Conservation (phyloP, 2,113 vertebrate genomes). For the Aspiorhynchus laticeps region DNA sequence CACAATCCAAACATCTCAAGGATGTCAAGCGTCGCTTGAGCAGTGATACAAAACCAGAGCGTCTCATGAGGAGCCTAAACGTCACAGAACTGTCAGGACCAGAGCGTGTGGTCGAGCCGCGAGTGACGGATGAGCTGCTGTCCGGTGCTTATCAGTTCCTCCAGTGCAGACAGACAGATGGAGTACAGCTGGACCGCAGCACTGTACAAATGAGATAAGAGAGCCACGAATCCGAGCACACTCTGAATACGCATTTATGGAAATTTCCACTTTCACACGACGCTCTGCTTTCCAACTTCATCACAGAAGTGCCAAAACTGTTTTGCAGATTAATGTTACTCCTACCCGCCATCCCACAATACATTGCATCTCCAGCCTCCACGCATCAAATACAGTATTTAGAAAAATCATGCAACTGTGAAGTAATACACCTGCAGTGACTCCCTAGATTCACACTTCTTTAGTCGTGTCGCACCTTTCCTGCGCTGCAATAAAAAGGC, state of each 20-base stretch:
- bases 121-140: background rate
- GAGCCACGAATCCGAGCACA: background rate
- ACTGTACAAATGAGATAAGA: slow-evolving; percentile 36
- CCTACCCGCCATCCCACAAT: slow-evolving; percentile 16
- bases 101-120: background rate
- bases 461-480: slow-evolving; percentile 8
- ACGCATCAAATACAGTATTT: background rate
- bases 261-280: background rate
- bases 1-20: background rate
- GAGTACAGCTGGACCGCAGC: slow-evolving; percentile 15
- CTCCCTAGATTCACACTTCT: slow-evolving; percentile 13
- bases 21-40: background rate
- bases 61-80: background rate
- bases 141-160: background rate
- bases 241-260: slow-evolving; percentile 12
- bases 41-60: background rate
- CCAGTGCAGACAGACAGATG: background rate
- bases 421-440: slow-evolving; percentile 12
- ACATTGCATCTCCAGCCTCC: background rate
- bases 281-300: background rate
- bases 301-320: background rate
- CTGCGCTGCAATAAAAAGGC: background rate
- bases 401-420: background rate
- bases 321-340: slow-evolving; percentile 12
- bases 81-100: background rate